Conservation (phyloP, 1,140 invertebrate genomes). For the Drosophila lacteicornis region DNA sequence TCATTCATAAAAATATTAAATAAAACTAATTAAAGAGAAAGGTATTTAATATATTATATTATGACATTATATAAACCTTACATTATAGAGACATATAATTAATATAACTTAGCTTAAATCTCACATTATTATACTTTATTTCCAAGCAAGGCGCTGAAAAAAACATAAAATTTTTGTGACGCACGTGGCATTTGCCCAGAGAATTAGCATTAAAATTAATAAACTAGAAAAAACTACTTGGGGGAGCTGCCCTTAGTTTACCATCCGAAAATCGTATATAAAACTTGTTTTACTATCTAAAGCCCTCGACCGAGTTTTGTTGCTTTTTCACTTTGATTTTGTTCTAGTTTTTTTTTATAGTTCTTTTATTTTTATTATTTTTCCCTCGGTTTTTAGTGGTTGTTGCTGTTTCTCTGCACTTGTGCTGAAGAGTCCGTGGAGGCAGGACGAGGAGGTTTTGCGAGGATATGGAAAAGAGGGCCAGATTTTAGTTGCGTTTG, state of each 20-base stretch:
- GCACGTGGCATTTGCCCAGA: slow-evolving; percentile 2
- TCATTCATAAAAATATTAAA: not conserved
- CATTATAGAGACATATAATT: not conserved
- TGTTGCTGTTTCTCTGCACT: slow-evolving; percentile 15
- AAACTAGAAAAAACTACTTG: slow-evolving; percentile 57
- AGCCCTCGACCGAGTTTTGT: slow-evolving; percentile 70
- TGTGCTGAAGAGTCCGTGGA: slow-evolving; percentile 23
- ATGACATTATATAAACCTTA: too few relatives aligned
- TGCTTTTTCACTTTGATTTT: slow-evolving; percentile 50
- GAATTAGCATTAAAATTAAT: slow-evolving; percentile 69
- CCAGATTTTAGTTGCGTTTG: slow-evolving; percentile 48
- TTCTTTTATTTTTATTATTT: slow-evolving; percentile 36
- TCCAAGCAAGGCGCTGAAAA: not conserved
- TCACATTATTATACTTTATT: slow-evolving; percentile 1
- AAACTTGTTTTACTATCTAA: slow-evolving; percentile 30
- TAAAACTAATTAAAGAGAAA: not conserved
- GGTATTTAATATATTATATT: not conserved
- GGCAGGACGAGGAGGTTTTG: not conserved
- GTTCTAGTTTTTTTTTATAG: slow-evolving; percentile 30
- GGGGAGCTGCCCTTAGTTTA: not conserved
- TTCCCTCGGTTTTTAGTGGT: slow-evolving; percentile 12
- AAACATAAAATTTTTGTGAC: slow-evolving; percentile 11
- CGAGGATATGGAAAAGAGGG: not conserved
- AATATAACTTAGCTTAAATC: too few relatives aligned
- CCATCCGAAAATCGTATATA: slow-evolving; percentile 18